Base-by-base conservation (phyloP, 2,113 vertebrate species). In the Periophthalmodon schlosseri region DNA sequence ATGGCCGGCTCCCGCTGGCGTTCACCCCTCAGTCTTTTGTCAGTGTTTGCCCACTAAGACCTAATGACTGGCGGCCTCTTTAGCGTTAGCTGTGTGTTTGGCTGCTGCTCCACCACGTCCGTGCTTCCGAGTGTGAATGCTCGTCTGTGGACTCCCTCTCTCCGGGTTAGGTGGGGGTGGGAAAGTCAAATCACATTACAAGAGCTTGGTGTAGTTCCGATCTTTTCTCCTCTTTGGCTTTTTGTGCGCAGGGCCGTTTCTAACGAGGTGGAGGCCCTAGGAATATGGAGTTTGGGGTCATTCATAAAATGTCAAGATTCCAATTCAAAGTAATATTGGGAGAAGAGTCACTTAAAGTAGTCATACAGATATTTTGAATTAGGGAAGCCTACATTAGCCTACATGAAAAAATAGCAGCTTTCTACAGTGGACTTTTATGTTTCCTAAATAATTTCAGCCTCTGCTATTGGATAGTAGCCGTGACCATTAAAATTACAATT, bases 1-100 rank as follows among this genome's bases (percentile, higher is more conserved):
- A 44, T 77, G 39, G 39, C 39, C 10, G 61, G 80, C 74, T 12
- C 80, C 61, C 73, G 73, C 36, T 70, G 61, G 69, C 80, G 77
- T 83, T 74, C 68, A 73, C 74, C 70, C 65, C 75, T 23, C 57
- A 80, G 74, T 72, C 86, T 88, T 89, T 90, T 91, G 89, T 92
- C 86, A 76, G 78, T 75, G 84, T 84, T 85, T 88, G 84, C 64
- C 88, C 84, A 91, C 78, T 81, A 74, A 85, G 88, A 87, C 89
- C 83, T 84, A 87, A 86, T 87, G 91, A 82, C 86, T 89, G 68
- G 90, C 71, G 90, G 90, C 90, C 90, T 88, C 23, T 63, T 63
- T 63, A 63, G 60, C 60, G 1, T 63, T 63, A 88, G 78, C 73
- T 77, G 70, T 73, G 71, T 69, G 76, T 78, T 20, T 56, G 13